phyloP scores from a whole-genome alignment of 2,888 invertebrate genomes.

The Parasteatoda lunata region DNA sequence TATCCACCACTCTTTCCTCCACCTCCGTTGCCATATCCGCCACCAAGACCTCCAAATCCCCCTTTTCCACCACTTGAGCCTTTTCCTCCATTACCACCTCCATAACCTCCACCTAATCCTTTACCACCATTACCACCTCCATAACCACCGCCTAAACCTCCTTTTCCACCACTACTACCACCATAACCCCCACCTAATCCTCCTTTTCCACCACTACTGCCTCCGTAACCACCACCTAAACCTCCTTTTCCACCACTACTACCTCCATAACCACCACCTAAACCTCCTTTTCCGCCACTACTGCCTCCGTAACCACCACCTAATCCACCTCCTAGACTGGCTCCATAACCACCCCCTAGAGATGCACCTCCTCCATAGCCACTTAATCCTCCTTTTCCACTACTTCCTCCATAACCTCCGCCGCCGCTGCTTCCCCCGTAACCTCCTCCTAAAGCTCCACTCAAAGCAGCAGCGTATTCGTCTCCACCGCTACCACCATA shows the following conservation, averaged over 20 bases:
- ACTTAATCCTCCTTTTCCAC: constrained; percentile 25
- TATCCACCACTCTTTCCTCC: constrained; percentile 17
- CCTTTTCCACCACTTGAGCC: constrained; percentile 3
- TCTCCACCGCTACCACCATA: constrained; percentile 31
- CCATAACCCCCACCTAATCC: constrained; percentile 18
- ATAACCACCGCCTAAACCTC: constrained; percentile 17
- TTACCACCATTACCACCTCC: constrained; percentile 11
- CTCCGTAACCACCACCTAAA: constrained; percentile 34
- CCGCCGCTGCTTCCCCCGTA: constrained; percentile 20
- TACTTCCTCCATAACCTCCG: constrained; percentile 8
- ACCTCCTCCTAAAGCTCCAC: constrained; percentile 1
- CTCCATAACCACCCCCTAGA: constrained; percentile 27
- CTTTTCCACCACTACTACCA: neutral
- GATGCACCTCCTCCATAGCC: constrained; percentile 27
- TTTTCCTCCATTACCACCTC: constrained; percentile 31
- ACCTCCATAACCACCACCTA: neutral
- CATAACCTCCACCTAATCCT: constrained; percentile 23
- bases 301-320: constrained; percentile 27
- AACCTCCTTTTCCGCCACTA: constrained; percentile 6
- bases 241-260: constrained; percentile 7
- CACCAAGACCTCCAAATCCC: constrained; percentile 17
- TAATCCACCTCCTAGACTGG: constrained; percentile 16
- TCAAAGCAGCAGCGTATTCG: constrained; percentile 15
- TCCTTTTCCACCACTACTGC: constrained; percentile 5
- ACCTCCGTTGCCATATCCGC: neutral